Percentiles rank a stretch among this genome's conserved stretches.
phyloP scores from a whole-genome alignment of 2,797 vertebrate genomes.

The Helicolenus hilgendorfi region DNA sequence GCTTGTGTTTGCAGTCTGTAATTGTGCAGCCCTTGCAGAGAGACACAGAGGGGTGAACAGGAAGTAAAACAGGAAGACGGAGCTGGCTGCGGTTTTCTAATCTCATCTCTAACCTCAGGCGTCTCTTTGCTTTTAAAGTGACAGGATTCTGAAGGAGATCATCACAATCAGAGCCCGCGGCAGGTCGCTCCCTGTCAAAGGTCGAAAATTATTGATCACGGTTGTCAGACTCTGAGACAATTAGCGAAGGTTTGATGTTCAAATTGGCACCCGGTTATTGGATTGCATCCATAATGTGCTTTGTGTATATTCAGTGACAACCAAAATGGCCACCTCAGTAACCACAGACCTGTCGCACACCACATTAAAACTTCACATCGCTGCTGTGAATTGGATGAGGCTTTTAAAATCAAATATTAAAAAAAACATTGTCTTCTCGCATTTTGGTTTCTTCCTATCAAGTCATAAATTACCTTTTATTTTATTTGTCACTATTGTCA shows the following conservation, averaged over 20 bases:
- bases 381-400: neutral
- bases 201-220: neutral
- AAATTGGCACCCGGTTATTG: neutral
- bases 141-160: conserved; percentile 20
- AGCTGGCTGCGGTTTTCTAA: conserved; percentile 46
- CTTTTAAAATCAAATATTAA: neutral
- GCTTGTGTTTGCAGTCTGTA: neutral
- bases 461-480: neutral
- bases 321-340: neutral
- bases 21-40: conserved; percentile 40
- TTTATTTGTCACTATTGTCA: neutral
- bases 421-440: neutral
- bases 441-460: neutral
- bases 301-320: neutral
- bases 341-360: neutral
- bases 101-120: conserved; percentile 45
- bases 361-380: neutral
- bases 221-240: neutral
- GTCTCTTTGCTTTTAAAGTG: conserved; percentile 67
- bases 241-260: neutral
- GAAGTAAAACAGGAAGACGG: conserved; percentile 82
- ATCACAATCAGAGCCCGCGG: too few relatives aligned
- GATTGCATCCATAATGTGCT: neutral
- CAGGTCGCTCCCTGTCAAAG: neutral
- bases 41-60: conserved; percentile 53